Evolutionary conservation across 2,888 invertebrate species (phyloP).

Genomic region (Octonoba sinensis): DNA sequence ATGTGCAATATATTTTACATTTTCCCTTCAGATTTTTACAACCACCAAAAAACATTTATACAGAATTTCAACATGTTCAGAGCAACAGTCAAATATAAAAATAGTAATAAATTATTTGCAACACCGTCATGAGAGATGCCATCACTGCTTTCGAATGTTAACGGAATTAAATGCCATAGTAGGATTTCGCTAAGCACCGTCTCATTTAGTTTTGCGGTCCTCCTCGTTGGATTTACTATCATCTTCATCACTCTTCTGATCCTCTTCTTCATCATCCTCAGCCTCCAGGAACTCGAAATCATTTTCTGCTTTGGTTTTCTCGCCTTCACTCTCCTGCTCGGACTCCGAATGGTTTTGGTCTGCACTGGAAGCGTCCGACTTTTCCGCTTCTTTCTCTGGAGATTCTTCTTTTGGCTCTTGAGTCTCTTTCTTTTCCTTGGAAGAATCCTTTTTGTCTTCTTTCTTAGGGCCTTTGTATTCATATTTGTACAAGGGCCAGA

Average conservation of each 20-base stretch:
- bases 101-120: conserved; percentile 54
- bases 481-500: conserved; percentile 96
- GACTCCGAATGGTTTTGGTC: conserved; percentile 75
- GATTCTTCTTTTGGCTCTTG: conserved; percentile 89
- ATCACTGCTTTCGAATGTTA: conserved; percentile 19
- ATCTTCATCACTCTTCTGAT: background rate
- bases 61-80: conserved; percentile 22
- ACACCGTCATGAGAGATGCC: conserved; percentile 1
- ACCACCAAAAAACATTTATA: conserved; percentile 6
- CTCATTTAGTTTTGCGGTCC: conserved; percentile 42
- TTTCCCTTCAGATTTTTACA: conserved; percentile 28
- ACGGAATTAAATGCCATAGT: conserved; percentile 47
- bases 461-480: conserved; percentile 81
- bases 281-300: conserved; percentile 67
- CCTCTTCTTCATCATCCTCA: conserved; percentile 32
- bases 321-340: conserved; percentile 80
- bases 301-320: conserved; percentile 83
- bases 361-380: conserved; percentile 71
- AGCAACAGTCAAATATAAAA: conserved; percentile 57
- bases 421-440: conserved; percentile 81
- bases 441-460: conserved; percentile 79
- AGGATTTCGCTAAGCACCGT: background rate
- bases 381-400: conserved; percentile 77
- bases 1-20: conserved; percentile 20
- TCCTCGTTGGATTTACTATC: conserved; percentile 20